These are phyloP conservation scores for Merodon equestris DNA, from an alignment of 2,888 invertebrate genomes.

Conservation along the genomic window DNA sequence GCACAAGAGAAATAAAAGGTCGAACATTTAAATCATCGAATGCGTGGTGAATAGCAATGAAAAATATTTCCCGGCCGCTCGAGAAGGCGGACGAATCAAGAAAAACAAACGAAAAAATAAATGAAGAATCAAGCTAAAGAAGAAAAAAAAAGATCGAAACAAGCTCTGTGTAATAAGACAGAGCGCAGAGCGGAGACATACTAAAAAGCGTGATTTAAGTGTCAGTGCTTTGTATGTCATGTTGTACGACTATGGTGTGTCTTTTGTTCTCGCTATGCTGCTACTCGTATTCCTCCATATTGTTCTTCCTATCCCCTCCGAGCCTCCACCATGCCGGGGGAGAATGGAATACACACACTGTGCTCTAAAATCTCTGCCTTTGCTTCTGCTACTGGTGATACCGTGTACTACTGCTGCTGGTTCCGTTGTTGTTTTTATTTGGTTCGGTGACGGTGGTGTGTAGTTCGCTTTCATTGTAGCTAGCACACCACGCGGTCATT, in stretches of 20 bases:
- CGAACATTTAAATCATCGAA: constrained; percentile 67
- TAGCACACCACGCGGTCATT: constrained; percentile 64
- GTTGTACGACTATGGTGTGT: constrained; percentile 30
- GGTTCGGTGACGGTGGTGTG: constrained; percentile 3
- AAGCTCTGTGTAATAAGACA: constrained; percentile 56
- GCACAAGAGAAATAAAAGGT: constrained; percentile 59
- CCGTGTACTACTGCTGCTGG: not conserved
- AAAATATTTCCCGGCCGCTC: constrained; percentile 37
- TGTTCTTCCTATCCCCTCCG: constrained; percentile 9
- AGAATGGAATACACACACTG: not conserved
- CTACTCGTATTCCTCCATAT: constrained; percentile 41
- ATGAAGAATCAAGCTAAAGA: not conserved
- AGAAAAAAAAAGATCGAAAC: constrained; percentile 31
- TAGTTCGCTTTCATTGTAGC: no score
- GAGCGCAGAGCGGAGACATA: constrained; percentile 50
- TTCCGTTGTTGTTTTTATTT: constrained; percentile 31
- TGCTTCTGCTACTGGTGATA: constrained; percentile 5
- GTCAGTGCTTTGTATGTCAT: constrained; percentile 65
- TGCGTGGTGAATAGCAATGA: constrained; percentile 69
- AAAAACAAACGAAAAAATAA: no score
- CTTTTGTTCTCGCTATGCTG: constrained; percentile 55
- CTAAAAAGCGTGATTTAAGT: constrained; percentile 65
- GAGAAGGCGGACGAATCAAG: not conserved
- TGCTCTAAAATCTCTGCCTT: constrained; percentile 42
- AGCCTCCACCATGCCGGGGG: not conserved